Conservation (phyloP, 1,140 invertebrate genomes). For the Asobara japonica region DNA sequence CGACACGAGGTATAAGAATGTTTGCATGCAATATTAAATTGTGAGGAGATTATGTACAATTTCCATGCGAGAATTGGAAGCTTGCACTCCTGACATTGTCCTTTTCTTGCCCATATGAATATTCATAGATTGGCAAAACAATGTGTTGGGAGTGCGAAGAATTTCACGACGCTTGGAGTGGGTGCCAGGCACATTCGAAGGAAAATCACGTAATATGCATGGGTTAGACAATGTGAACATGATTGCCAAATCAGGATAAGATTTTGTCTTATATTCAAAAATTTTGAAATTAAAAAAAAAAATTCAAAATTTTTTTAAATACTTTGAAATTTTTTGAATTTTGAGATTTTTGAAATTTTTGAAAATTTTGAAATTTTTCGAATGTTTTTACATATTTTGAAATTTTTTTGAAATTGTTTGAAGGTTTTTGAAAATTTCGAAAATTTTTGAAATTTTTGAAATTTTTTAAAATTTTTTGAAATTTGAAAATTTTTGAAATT, state of each 20-base stretch:
- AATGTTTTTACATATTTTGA: too few species aligned
- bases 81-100: not conserved
- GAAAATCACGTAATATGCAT: not conserved
- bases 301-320: too few species aligned
- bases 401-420: too few species aligned
- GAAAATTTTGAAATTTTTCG: too few species aligned
- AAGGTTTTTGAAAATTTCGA: too few species aligned
- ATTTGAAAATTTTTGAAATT: too few species aligned
- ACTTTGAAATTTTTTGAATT: too few species aligned
- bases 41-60: not conserved
- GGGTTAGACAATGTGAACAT: not conserved
- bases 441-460: too few species aligned
- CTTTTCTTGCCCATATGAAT: not conserved
- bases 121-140: not conserved
- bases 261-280: too few species aligned
- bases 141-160: not conserved
- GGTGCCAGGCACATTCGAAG: not conserved
- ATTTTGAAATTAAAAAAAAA: not conserved
- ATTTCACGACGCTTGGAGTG: not conserved
- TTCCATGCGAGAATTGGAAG: not conserved
- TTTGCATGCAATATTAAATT: not conserved
- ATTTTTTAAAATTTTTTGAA: too few species aligned
- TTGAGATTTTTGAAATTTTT: too few species aligned
- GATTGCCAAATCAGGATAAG: too few species aligned
- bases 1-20: not conserved